A percentile compares a stretch with the other conserved stretches of the same genome.
These are phyloP conservation scores for Microcebus jonahi DNA, from an alignment of 2,113 vertebrate genomes.

Conservation along the genomic window DNA sequence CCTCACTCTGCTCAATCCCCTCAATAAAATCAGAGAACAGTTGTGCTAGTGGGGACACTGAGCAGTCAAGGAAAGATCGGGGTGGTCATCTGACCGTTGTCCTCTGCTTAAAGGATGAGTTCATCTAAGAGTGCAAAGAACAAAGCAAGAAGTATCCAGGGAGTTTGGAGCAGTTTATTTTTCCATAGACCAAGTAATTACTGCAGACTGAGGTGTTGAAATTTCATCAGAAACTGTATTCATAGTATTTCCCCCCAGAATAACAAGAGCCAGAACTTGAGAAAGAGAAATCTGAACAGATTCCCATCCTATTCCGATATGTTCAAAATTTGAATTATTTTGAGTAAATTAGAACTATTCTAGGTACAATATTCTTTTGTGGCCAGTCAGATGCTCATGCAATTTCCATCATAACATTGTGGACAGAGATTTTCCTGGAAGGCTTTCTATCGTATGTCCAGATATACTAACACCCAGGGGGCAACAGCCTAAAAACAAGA, in stretches of 20 bases:
- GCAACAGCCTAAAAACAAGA: background rate
- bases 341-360: background rate
- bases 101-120: background rate
- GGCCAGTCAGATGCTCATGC: background rate
- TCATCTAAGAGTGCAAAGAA: background rate
- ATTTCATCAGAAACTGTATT: background rate
- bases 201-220: background rate
- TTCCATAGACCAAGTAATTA: conserved; percentile 11
- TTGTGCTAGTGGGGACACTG: background rate
- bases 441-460: background rate
- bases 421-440: background rate
- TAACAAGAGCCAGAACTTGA: conserved; percentile 41
- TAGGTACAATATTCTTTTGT: background rate
- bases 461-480: background rate
- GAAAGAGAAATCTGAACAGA: background rate
- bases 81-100: background rate
- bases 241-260: background rate
- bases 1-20: background rate
- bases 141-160: background rate
- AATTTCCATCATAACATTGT: background rate
- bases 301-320: background rate
- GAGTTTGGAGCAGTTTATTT: conserved; percentile 31
- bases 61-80: background rate
- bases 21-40: background rate
- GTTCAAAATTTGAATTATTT: background rate